A percentile compares a stretch with the other conserved stretches of the same genome.
Evolutionary conservation across 2,797 vertebrate genomes (phyloP).

Genomic region (Anableps anableps): DNA sequence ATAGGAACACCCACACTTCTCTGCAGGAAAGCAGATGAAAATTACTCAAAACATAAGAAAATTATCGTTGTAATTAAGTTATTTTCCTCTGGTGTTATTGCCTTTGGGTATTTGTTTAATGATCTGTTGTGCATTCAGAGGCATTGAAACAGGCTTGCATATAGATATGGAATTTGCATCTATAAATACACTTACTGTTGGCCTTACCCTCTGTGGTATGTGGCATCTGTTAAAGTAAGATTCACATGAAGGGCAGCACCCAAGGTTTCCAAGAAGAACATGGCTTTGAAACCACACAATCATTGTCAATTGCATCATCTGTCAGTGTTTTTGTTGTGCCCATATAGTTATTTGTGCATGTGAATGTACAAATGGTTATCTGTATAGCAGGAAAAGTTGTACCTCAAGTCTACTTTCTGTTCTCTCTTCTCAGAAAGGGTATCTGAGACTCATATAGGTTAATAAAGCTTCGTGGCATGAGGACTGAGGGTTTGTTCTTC

Average conservation of each 20-base stretch:
- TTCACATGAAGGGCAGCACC: background rate
- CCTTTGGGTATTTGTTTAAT: constrained; percentile 10
- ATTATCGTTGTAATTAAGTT: constrained; percentile 26
- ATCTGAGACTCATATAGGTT: constrained; percentile 64
- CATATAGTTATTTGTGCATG: background rate
- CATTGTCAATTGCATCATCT: background rate
- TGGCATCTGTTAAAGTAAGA: background rate
- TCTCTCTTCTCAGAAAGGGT: constrained; percentile 28
- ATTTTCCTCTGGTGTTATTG: background rate
- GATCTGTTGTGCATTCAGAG: constrained; percentile 4
- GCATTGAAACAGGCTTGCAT: constrained; percentile 4
- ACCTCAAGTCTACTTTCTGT: constrained; percentile 45
- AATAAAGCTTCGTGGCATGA: constrained; percentile 63
- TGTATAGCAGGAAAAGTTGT: background rate
- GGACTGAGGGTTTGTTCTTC: constrained; percentile 52
- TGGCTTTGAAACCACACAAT: background rate
- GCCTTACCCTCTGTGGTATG: background rate
- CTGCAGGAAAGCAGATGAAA: constrained; percentile 31
- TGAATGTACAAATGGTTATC: background rate
- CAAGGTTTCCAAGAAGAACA: background rate
- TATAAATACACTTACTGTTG: background rate
- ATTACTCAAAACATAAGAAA: constrained; percentile 26
- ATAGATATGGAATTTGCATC: constrained; percentile 6
- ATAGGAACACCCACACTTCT: constrained; percentile 31
- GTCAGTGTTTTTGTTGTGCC: background rate